phyloP scores from a whole-genome alignment of 2,113 vertebrate species.

The Apodemus speciosus region DNA sequence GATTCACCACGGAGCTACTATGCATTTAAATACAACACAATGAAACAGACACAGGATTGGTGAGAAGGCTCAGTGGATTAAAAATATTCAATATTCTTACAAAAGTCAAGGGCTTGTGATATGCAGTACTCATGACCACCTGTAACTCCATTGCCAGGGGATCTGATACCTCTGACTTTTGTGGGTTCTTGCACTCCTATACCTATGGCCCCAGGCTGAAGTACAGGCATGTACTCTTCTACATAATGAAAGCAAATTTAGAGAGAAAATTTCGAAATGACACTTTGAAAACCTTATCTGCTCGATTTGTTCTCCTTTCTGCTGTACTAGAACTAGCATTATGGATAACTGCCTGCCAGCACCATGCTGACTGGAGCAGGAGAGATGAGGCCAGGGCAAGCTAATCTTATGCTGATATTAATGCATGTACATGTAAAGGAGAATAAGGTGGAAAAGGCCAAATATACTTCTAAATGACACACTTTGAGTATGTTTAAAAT shows the following conservation, averaged over 20 bases:
- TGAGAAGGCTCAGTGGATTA: background rate
- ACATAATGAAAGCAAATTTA: background rate
- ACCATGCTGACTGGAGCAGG: too few species aligned
- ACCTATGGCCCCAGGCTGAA: background rate
- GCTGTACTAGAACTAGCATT: background rate
- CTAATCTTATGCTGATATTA: background rate
- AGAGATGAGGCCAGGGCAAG: background rate
- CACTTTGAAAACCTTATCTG: background rate
- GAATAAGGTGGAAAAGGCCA: background rate
- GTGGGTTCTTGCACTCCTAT: background rate
- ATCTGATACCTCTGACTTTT: background rate
- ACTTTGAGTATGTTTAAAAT: conserved; percentile 30
- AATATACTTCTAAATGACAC: conserved; percentile 8
- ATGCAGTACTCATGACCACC: background rate
- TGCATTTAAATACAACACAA: background rate
- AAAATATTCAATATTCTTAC: background rate
- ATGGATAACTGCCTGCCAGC: background rate
- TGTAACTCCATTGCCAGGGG: background rate
- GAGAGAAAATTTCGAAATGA: background rate
- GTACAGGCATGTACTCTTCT: background rate
- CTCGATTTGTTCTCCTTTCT: background rate
- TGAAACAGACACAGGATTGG: background rate
- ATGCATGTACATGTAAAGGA: background rate
- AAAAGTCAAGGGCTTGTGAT: background rate
- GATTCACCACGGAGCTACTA: background rate